These are phyloP conservation scores for Mactra quadrangularis DNA, from an alignment of 1,140 invertebrate genomes.

Conservation along the genomic window DNA sequence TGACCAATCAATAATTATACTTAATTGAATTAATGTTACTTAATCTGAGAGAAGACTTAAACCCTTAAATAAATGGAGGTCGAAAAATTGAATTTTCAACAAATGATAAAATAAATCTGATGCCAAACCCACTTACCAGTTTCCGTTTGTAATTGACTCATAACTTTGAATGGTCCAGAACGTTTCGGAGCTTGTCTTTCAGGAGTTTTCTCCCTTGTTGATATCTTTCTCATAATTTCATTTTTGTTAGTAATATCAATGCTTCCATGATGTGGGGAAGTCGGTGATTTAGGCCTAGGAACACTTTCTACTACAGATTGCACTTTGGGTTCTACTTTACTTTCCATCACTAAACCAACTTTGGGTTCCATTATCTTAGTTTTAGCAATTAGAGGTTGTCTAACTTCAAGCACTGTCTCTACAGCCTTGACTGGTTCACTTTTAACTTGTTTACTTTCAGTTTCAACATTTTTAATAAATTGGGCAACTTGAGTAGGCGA, in stretches of 20 bases:
- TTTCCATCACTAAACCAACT: background rate
- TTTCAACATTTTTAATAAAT: slow-evolving; percentile 61
- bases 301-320: slow-evolving; percentile 21
- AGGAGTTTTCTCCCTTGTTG: slow-evolving; percentile 54
- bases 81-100: too few species aligned
- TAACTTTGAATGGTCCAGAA: slow-evolving; percentile 54
- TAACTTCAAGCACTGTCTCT: too few species aligned
- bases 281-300: slow-evolving; percentile 1
- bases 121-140: slow-evolving; percentile 13
- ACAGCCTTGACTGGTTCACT: background rate
- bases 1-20: too few species aligned
- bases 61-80: too few species aligned
- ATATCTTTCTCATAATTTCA: slow-evolving; percentile 57
- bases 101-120: too few species aligned
- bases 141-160: background rate
- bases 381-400: too few species aligned
- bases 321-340: slow-evolving; percentile 31
- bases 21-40: too few species aligned
- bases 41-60: too few species aligned
- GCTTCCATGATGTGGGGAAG: slow-evolving; percentile 8
- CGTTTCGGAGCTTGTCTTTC: slow-evolving; percentile 44
- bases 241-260: slow-evolving; percentile 49
- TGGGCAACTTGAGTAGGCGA: slow-evolving; percentile 54
- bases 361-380: too few species aligned
- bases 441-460: slow-evolving; percentile 18